Evolutionary conservation across 2,888 invertebrate species (phyloP), one percentile per base, ranked within the genome.

Genomic region (Trissonchulus latispiculum): DNA sequence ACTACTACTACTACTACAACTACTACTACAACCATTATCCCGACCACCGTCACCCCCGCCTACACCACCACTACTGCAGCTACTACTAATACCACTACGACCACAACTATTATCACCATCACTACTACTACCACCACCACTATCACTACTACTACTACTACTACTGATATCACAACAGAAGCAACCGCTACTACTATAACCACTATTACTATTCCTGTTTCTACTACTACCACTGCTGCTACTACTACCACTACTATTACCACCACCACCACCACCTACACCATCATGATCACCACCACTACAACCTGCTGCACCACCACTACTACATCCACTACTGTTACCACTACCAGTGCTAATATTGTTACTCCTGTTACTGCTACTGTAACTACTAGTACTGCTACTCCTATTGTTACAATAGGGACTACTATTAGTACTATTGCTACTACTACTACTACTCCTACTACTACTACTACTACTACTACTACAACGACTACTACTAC

Each of bases 381-480:
- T n/a, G n/a, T n/a, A n/a, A n/a, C n/a, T n/a, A n/a, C 71, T 71
- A 71, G 28, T 32, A 71, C 71, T 70, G 32, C 71, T 70, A 71
- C 71, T 71, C n/a, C 71, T 71, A 71, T 71, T 69, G 32, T 32
- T 71, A 69, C 71, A n/a, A 71, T 71, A 69, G 28, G n/a, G 23
- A 71, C 71, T 70, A 71, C 71, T 23, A 69, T 71, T 71, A 71
- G 28, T 28, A 71, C 28, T 70, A 71, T n/a, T 70, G 23, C 28
- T 18, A 71, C 66, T 8, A 71, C 8, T 8, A 71, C 71, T 18
- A 3, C 28, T 71, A 71, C 71, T 71, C 23, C 71, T 70, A 71
- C 71, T 70, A 71, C 71, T 69, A 71, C 71, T 69, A 71, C 71
- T 70, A 71, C 71, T 28, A 71, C 71, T 70, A 71, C 71, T 28